Evolutionary conservation across 2,888 invertebrate species (phyloP), one percentile per base, ranked within the genome.

Genomic region (Micoletzkya japonica): DNA sequence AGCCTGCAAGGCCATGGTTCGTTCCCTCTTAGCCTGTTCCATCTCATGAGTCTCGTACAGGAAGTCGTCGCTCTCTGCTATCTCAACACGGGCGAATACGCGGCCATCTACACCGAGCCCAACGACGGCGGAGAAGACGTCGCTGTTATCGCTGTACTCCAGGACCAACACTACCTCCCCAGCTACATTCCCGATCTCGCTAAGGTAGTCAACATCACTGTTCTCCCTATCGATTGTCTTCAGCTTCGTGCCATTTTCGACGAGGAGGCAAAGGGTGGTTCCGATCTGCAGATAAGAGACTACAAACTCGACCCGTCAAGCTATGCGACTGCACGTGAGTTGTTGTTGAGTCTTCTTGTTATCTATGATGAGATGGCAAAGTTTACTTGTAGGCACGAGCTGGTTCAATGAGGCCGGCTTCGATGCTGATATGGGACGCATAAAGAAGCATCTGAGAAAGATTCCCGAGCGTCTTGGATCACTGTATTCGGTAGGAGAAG

Each of bases 401-500:
- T 66, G 64, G 64, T 50, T 63, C 50, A 28, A 34, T 37, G 36
- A 52, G 54, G 52, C 39, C 14, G 64, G 54, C 24, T 24, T 66
- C 20, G 54, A 54, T 20, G 36, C 52, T 32, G 64, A 66, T 3
- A 54, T 54, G 26, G 54, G 36, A 36, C 34, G 37, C 30, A 66
- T 66, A 36, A 34, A 44, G 26, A 66, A 66, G 54, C 52, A 66
- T 37, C 64, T 66, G 17, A 34, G 34, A 44, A 66, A 54, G 37
- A 10, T 54, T 3, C 64, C 64, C 2, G 64, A 66, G 28, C 34
- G 54, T 54, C 2, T 37, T 26, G 7, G 28, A 2, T 37, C 52
- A 28, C 37, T 66, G 24, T 66, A 66, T 32, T 6, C 17, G 34
- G 64, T 66, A 20, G 30, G 30, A 10, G 24, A 4, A 4, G 24